Evolutionary conservation across 2,888 invertebrate species (phyloP), one percentile per base, ranked within the genome.

Genomic region (Spicauda simplicius): DNA sequence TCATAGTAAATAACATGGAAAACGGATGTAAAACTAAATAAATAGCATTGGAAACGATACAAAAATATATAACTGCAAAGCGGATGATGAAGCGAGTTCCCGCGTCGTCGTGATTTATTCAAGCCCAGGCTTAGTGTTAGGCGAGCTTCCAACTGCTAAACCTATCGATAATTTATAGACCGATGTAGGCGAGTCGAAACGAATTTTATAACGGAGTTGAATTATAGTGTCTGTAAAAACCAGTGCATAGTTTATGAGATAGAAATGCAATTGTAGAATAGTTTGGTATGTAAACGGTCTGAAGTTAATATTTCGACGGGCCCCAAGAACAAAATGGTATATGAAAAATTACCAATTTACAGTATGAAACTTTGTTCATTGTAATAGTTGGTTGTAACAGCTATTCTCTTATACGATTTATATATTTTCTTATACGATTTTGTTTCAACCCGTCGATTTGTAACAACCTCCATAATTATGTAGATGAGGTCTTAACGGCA

Each of bases 101-200:
- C 16, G 57, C 50, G 18, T 16, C 16, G 12, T 33, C 12, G 50
- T 64, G 64, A 64, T 64, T 64, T 57, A 64, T 64, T 64, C 37
- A 64, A 20, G 16, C 11, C 12, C 50, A 50, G 56, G 63, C 50
- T 55, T 64, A 56, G 64, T 57, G 57, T 20, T 64, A 64, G 57
- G 56, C 64, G 57, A 37, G 50, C 64, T 33, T 50, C 64, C 64
- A 64, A 57, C 64, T 64, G 57, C 64, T 56, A 37, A 64, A 64
- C 37, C 64, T 57, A 64, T 56, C 64, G 20, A 64, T 57, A 57
- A 64, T 57, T 64, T 64, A 57, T 50, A 50, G 56, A 48, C 30
- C 41, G 14, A 56, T 45, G 45, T 37, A 53, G 56, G 37, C 14
- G 56, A 19, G 14, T 45, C 25, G 48, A 48, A 16, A 55, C 25